These are phyloP conservation scores for Mesocricetus auratus DNA, from an alignment of 2,113 vertebrate genomes.

Conservation along the genomic window DNA sequence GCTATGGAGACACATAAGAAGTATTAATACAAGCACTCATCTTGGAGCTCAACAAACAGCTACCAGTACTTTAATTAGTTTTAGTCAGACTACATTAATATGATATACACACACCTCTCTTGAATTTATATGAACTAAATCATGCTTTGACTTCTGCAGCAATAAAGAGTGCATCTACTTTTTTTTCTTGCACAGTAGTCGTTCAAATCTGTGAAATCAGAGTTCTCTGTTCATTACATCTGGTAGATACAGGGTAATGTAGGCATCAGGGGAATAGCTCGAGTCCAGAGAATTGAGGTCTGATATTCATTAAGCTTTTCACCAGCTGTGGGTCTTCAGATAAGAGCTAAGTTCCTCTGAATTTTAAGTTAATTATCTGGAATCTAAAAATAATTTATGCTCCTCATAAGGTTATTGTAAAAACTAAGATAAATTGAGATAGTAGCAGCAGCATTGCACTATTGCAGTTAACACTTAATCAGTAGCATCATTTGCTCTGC, in stretches of 20 bases:
- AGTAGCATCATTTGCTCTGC: neutral
- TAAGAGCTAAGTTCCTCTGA: neutral
- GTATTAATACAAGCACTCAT: neutral
- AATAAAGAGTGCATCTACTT: neutral
- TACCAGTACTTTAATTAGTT: neutral
- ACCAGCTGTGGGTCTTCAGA: neutral
- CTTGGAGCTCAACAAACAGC: constrained; percentile 16
- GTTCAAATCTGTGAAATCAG: neutral
- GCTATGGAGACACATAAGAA: neutral
- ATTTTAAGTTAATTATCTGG: constrained; percentile 44
- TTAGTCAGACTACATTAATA: neutral
- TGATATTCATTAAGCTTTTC: constrained; percentile 9
- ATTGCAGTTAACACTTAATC: neutral
- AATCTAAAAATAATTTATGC: neutral
- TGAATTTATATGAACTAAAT: neutral
- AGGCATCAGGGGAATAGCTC: neutral
- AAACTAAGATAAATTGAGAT: neutral
- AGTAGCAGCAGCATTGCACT: neutral
- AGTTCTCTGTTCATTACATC: neutral
- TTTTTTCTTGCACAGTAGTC: neutral
- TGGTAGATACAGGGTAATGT: neutral
- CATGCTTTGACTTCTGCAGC: neutral
- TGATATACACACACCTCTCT: neutral
- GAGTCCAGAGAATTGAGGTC: neutral
- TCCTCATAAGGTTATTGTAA: neutral